These are phyloP conservation scores for Carlito syrichta DNA, from an alignment of 2,113 vertebrate species.

Conservation along the genomic window DNA sequence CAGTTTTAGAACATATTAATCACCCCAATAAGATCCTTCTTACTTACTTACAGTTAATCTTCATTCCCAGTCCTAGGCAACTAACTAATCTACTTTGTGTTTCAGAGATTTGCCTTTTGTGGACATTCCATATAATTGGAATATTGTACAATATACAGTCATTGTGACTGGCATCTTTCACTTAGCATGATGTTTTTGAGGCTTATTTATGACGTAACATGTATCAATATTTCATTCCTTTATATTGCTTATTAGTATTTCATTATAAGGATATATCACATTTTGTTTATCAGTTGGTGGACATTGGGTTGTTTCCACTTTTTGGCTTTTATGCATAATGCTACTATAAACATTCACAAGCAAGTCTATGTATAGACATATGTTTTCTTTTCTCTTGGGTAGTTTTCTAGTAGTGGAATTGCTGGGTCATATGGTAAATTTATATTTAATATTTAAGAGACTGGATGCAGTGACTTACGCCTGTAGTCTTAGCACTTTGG, in stretches of 20 bases:
- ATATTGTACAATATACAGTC: background rate
- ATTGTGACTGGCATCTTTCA: background rate
- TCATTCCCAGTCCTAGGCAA: background rate
- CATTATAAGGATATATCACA: background rate
- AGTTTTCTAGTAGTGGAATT: background rate
- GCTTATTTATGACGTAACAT: background rate
- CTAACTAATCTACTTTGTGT: background rate
- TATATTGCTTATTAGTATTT: background rate
- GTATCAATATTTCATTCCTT: background rate
- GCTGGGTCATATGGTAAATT: background rate
- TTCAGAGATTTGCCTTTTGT: background rate
- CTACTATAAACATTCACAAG: background rate
- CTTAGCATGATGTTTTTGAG: background rate
- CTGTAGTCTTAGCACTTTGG: too few species aligned
- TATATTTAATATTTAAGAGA: slow-evolving; percentile 25
- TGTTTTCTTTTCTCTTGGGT: background rate
- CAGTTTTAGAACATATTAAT: background rate
- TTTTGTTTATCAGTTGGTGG: background rate
- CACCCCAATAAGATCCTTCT: background rate
- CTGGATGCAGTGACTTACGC: too few species aligned
- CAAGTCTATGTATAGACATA: background rate
- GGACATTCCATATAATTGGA: background rate
- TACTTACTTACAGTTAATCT: background rate
- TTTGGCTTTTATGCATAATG: background rate
- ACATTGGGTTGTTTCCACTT: background rate